phyloP scores from a whole-genome alignment of 1,140 invertebrate genomes.

The Atta texana region DNA sequence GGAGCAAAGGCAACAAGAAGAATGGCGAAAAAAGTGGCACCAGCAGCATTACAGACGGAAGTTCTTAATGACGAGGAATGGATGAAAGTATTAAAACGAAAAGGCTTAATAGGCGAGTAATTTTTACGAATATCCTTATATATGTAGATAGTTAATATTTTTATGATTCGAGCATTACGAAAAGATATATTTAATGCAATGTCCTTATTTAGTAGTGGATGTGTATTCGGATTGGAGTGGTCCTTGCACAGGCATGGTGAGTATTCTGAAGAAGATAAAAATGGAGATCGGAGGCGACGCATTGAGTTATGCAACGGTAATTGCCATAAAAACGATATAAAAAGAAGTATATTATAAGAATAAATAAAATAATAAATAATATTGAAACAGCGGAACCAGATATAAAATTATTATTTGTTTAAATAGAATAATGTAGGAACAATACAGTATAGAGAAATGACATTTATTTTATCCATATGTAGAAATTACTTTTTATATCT shows the following conservation, averaged over 20 bases:
- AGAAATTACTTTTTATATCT: neutral
- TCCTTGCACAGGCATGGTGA: conserved; percentile 94
- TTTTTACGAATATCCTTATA: neutral
- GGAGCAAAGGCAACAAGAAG: conserved; percentile 75
- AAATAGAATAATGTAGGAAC: neutral
- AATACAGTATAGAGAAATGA: neutral
- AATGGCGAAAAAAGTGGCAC: conserved; percentile 90
- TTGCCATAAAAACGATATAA: conserved; percentile 59
- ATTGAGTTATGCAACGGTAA: conserved; percentile 92
- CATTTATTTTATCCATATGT: neutral
- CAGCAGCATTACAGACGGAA: conserved; percentile 92
- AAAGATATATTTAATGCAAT: neutral
- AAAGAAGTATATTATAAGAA: conserved; percentile 5
- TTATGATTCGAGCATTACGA: conserved; percentile 7
- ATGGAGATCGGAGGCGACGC: conserved; percentile 95
- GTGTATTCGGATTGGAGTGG: conserved; percentile 98
- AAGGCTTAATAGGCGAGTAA: conserved; percentile 92
- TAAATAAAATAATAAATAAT: conserved; percentile 10
- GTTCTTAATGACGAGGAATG: conserved; percentile 95
- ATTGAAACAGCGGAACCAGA: neutral
- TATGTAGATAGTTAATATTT: neutral
- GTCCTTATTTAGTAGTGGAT: conserved; percentile 91
- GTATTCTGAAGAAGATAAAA: conserved; percentile 95
- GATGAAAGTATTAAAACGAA: conserved; percentile 91
- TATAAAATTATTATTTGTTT: neutral